Percentiles rank a stretch among this genome's conserved stretches.
Conservation (phyloP, 37 sponge, comb jelly and placozoan genomes). For the Cliona cf. orientalis region DNA sequence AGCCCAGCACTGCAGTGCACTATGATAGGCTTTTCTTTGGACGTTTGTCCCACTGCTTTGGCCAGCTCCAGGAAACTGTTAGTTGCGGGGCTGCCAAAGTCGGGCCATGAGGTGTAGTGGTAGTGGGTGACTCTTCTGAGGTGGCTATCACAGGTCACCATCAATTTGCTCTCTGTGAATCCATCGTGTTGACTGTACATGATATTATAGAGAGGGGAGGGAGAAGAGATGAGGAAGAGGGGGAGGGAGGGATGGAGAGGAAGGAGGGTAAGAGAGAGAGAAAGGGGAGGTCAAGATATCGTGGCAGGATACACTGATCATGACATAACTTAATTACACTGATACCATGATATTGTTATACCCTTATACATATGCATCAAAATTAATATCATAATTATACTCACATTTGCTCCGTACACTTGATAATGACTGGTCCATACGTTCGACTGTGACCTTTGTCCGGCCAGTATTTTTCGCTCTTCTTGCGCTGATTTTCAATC, state of each 20-base stretch:
- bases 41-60: not conserved
- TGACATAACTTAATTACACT: too few species aligned
- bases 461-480: slow-evolving; percentile 79
- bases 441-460: slow-evolving; percentile 38
- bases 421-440: slow-evolving; percentile 42
- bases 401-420: slow-evolving; percentile 46
- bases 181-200: slow-evolving; percentile 37
- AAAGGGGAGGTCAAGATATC: too few species aligned
- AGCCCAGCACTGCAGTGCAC: slow-evolving; percentile 73
- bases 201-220: slow-evolving; percentile 5
- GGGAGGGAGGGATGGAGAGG: too few species aligned
- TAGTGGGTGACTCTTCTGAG: slow-evolving; percentile 59
- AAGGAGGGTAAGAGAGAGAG: too few species aligned
- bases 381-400: too few species aligned
- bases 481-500: slow-evolving; percentile 12
- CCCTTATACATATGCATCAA: too few species aligned
- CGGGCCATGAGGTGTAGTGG: slow-evolving; percentile 71
- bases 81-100: slow-evolving; percentile 65
- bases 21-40: slow-evolving; percentile 37
- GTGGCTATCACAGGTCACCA: slow-evolving; percentile 10
- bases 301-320: too few species aligned
- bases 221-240: too few species aligned
- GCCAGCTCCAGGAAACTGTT: slow-evolving; percentile 40
- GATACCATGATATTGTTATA: too few species aligned
- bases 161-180: slow-evolving; percentile 24